Percentiles rank a stretch among this genome's conserved stretches.
phyloP scores from a whole-genome alignment of 2,888 invertebrate genomes.

The Anoncus sp. region DNA sequence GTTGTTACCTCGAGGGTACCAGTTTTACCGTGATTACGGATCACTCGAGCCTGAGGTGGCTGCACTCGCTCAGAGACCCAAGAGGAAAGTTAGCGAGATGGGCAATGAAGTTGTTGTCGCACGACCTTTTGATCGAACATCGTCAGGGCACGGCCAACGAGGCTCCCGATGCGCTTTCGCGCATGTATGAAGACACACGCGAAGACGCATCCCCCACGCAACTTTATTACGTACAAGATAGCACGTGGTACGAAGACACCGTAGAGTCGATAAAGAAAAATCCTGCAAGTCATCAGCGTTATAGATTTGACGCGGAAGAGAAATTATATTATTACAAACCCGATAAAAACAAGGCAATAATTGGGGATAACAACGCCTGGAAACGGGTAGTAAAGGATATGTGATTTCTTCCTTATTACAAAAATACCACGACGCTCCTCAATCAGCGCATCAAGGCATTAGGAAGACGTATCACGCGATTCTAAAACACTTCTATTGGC shows the following conservation, averaged over 20 bases:
- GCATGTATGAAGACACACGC: not conserved
- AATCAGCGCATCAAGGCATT: not conserved
- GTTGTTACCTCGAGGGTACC: constrained; percentile 58
- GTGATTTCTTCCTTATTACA: too few species aligned
- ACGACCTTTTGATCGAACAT: constrained; percentile 26
- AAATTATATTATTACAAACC: constrained; percentile 5
- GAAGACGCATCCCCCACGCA: not conserved
- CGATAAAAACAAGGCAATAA: not conserved
- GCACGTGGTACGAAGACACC: constrained; percentile 11
- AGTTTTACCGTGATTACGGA: constrained; percentile 70
- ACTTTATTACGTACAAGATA: not conserved
- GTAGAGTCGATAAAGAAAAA: not conserved
- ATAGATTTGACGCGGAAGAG: not conserved
- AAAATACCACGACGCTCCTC: too few species aligned
- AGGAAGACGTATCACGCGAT: not conserved
- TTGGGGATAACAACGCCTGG: constrained; percentile 18
- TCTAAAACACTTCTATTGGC: not conserved
- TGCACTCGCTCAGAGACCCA: constrained; percentile 64
- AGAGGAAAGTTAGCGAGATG: constrained; percentile 44
- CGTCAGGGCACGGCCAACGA: constrained; percentile 23
- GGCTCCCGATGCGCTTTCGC: constrained; percentile 32
- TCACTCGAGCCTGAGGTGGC: constrained; percentile 66
- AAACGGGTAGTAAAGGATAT: too few species aligned
- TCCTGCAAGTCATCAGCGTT: not conserved
- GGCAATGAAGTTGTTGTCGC: constrained; percentile 7